Percentiles rank a stretch among this genome's conserved stretches.
Conservation (phyloP, 2,797 vertebrate species). For the Atherinosoma microstoma region DNA sequence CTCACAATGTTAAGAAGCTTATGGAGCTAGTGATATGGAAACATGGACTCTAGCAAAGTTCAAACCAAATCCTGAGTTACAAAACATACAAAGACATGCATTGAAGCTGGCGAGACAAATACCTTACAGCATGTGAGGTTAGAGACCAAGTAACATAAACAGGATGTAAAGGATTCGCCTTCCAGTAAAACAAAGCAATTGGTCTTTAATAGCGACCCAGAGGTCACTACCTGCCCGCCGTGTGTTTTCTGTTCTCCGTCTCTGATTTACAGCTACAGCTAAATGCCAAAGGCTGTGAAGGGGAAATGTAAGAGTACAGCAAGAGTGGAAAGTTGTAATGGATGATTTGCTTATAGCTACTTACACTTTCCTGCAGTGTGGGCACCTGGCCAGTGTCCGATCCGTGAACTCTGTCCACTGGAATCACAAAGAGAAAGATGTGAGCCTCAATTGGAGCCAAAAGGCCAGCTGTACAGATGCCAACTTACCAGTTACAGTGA, state of each 20-base stretch:
- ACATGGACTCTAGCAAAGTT: constrained; percentile 8
- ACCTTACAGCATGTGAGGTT: background rate
- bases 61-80: constrained; percentile 5
- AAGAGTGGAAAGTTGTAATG: background rate
- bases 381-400: constrained; percentile 92
- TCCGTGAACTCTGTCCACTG: constrained; percentile 97
- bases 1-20: constrained; percentile 36
- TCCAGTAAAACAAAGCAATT: background rate
- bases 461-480: background rate
- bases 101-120: constrained; percentile 4
- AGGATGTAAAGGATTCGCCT: background rate
- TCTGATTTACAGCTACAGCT: constrained; percentile 9
- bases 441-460: constrained; percentile 9
- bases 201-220: background rate
- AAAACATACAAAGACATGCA: constrained; percentile 8
- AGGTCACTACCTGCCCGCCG: background rate
- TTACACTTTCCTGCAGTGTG: constrained; percentile 97
- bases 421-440: constrained; percentile 52
- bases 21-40: constrained; percentile 1
- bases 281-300: constrained; percentile 11
- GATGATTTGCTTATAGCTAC: constrained; percentile 66
- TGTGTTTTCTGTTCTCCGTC: background rate
- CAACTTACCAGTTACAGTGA: background rate
- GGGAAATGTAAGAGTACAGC: background rate
- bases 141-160: constrained; percentile 9